Conservation (phyloP, 2,797 vertebrate genomes). For the Sylvilagus floridanus region DNA sequence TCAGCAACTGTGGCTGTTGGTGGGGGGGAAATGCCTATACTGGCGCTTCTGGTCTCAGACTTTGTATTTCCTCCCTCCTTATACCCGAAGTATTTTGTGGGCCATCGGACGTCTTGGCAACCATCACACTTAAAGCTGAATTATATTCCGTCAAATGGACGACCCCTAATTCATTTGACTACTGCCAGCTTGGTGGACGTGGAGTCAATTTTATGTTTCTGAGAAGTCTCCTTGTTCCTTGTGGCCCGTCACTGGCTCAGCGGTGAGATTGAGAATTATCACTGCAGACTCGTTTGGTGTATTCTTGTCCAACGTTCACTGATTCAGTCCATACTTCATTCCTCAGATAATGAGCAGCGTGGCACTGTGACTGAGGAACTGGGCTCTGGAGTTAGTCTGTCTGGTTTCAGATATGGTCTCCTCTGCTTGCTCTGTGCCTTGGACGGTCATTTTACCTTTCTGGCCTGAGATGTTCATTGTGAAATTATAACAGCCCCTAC, state of each 20-base stretch:
- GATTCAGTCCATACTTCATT: neutral
- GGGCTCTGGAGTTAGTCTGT: neutral
- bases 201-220: constrained; percentile 27
- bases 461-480: neutral
- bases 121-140: neutral
- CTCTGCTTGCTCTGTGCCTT: neutral
- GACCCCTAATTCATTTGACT: neutral
- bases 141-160: neutral
- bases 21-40: neutral
- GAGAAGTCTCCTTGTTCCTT: neutral
- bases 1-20: neutral
- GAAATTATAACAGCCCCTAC: neutral
- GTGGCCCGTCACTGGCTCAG: neutral
- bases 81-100: neutral
- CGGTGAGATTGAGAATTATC: neutral
- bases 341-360: neutral
- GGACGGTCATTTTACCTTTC: neutral
- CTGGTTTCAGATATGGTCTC: neutral
- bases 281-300: neutral
- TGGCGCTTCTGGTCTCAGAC: neutral
- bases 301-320: neutral
- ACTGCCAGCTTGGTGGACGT: neutral
- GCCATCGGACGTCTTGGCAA: constrained; percentile 18
- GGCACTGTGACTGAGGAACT: neutral
- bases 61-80: neutral